Base-by-base conservation (phyloP, 2,113 vertebrate genomes). In the Channa maculata region DNA sequence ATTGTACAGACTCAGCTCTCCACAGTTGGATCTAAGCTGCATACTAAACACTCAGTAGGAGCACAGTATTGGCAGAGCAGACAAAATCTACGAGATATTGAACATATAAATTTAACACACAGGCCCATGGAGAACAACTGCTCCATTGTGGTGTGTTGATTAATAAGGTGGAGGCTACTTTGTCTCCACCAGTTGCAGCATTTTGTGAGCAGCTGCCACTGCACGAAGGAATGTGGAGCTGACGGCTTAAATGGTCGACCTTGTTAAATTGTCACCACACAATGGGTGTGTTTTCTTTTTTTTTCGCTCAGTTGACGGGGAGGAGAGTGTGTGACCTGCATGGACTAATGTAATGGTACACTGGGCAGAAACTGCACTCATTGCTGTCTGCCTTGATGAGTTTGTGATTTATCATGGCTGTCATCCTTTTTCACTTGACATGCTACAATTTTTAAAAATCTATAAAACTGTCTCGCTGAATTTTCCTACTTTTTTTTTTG, bases 301-400 rank as follows among this genome's bases (percentile, higher is more conserved):
- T 71, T 46, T 13, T 48, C 5, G 39, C 52, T 84, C 48, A 51
- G 8, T 11, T 55, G 13, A 81, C 51, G 34, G 72, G 61, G 50
- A 70, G 55, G 38, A 71, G 65, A 44, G 52, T n/a, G 6, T 54
- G 72, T 59, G 75, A 65, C 58, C 67, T 58, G 70, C 52, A 46
- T 70, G 73, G 46, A 62, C 69, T 53, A 13, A 33, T 59, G 63
- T 8, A 52, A 14, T 11, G 75, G 49, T 63, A 39, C 38, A 52
- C 58, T 48, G 65, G 60, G 58, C 83, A 71, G 44, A 46, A 61
- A 51, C 82, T 45, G 45, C 69, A 38, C 55, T 77, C 45, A 75
- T 70, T 61, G 0, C 79, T 43, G 43, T 73, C 65, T 73, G 65
- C 66, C 57, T 77, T 81, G 83, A 87, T 80, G 59, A 63, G 36